Evolutionary conservation across 1,140 invertebrate genomes (phyloP).

Genomic region (Grapholita molesta): DNA sequence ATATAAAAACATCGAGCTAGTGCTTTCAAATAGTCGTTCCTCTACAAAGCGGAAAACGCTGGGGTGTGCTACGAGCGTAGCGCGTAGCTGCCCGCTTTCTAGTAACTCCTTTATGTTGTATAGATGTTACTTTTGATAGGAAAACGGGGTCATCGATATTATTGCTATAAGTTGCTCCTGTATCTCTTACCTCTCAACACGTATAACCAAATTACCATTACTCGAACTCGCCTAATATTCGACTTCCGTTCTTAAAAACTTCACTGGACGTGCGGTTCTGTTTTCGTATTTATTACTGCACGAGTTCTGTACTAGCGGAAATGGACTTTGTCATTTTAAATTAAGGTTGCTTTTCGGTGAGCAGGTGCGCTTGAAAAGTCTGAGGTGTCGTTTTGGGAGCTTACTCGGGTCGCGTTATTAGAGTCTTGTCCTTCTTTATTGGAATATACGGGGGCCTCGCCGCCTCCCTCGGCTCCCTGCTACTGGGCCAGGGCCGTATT

Average conservation of each 20-base stretch:
- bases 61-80: too few relatives aligned
- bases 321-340: constrained; percentile 18
- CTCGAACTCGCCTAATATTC: constrained; percentile 45
- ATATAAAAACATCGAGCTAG: too few relatives aligned
- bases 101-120: too few relatives aligned
- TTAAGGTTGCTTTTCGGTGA: constrained; percentile 24
- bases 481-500: constrained; percentile 22
- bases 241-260: constrained; percentile 46
- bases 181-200: constrained; percentile 20
- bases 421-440: constrained; percentile 56
- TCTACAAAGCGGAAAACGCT: too few relatives aligned
- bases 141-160: too few relatives aligned
- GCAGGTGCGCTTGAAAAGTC: constrained; percentile 21
- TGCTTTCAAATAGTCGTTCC: too few relatives aligned
- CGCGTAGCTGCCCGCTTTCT: too few relatives aligned
- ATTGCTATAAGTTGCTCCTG: too few relatives aligned
- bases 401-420: constrained; percentile 52
- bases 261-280: constrained; percentile 44
- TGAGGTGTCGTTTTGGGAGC: constrained; percentile 51
- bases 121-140: too few relatives aligned
- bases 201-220: constrained; percentile 49
- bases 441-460: constrained; percentile 44
- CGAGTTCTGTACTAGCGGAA: neutral
- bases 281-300: constrained; percentile 46
- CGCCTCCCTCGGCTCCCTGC: constrained; percentile 15